Evolutionary conservation across 2,113 vertebrate genomes (phyloP).

Genomic region (Monopterus albus): DNA sequence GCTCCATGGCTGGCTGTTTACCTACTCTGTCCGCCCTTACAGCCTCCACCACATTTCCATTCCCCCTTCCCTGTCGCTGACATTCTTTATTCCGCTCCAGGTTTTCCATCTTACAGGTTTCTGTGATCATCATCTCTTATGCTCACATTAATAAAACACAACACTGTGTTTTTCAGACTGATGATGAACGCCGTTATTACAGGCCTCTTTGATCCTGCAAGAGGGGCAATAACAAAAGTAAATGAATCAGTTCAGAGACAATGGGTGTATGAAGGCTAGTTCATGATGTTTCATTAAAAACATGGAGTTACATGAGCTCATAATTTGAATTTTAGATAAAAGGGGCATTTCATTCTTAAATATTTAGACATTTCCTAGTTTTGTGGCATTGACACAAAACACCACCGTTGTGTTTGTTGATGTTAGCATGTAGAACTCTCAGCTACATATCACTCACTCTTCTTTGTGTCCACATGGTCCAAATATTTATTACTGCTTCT

Average conservation of each 20-base stretch:
- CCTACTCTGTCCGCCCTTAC: slow-evolving; percentile 14
- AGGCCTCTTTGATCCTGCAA: slow-evolving; percentile 71
- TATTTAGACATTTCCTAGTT: slow-evolving; percentile 35
- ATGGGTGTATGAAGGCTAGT: slow-evolving; percentile 37
- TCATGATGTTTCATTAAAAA: slow-evolving; percentile 68
- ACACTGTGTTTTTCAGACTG: slow-evolving; percentile 64
- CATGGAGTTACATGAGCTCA: slow-evolving; percentile 45
- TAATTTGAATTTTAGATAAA: slow-evolving; percentile 51
- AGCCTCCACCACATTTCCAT: slow-evolving; percentile 24
- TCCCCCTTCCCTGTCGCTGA: slow-evolving; percentile 23
- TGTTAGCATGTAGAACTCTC: slow-evolving; percentile 61
- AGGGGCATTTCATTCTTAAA: slow-evolving; percentile 59
- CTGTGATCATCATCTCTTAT: slow-evolving; percentile 43
- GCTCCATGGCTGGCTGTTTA: slow-evolving; percentile 10
- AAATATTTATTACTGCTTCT: slow-evolving; percentile 86
- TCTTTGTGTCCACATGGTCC: slow-evolving; percentile 61
- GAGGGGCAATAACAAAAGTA: slow-evolving; percentile 70
- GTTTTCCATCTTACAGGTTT: slow-evolving; percentile 32
- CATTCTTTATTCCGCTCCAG: slow-evolving; percentile 57
- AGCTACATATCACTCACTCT: slow-evolving; percentile 84
- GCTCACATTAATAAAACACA: slow-evolving; percentile 64
- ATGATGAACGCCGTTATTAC: slow-evolving; percentile 69
- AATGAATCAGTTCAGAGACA: slow-evolving; percentile 51
- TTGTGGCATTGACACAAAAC: slow-evolving; percentile 53
- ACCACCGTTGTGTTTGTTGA: slow-evolving; percentile 26